Percentiles rank a stretch among this genome's conserved stretches.
These are phyloP conservation scores for Mergus octosetaceus DNA, from an alignment of 2,797 vertebrate species.

Conservation along the genomic window DNA sequence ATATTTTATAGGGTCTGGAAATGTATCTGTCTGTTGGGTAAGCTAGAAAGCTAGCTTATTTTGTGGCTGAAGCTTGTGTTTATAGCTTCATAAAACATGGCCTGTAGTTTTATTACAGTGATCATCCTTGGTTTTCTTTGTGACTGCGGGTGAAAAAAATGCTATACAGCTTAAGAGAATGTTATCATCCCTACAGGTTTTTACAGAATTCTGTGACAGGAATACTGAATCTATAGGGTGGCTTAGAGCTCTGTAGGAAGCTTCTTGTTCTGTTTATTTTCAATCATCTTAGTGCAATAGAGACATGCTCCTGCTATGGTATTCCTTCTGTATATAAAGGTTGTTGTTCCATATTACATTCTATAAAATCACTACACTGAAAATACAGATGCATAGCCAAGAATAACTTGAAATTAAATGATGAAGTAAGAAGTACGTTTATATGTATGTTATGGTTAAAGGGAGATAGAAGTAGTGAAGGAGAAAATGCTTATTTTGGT, in stretches of 20 bases:
- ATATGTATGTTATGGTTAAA: neutral
- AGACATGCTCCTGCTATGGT: neutral
- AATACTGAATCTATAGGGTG: neutral
- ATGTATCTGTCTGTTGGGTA: neutral
- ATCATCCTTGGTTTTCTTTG: neutral
- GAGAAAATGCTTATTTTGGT: neutral
- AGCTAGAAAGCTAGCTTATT: neutral
- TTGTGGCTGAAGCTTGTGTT: neutral
- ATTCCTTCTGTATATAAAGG: neutral
- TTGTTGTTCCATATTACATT: neutral
- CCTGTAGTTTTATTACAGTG: neutral
- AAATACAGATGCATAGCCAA: neutral
- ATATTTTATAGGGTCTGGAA: neutral
- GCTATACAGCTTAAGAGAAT: neutral
- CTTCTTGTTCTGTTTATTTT: neutral
- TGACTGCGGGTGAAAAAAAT: neutral
- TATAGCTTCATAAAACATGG: conserved; percentile 19
- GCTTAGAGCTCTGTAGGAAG: neutral
- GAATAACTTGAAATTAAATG: neutral
- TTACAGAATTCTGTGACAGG: neutral
- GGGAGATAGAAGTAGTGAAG: neutral
- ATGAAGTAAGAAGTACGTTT: neutral
- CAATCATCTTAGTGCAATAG: neutral
- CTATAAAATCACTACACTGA: neutral
- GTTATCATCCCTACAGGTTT: neutral